Conservation (phyloP, 2,797 vertebrate genomes). For the Cyclopterus lumpus region DNA sequence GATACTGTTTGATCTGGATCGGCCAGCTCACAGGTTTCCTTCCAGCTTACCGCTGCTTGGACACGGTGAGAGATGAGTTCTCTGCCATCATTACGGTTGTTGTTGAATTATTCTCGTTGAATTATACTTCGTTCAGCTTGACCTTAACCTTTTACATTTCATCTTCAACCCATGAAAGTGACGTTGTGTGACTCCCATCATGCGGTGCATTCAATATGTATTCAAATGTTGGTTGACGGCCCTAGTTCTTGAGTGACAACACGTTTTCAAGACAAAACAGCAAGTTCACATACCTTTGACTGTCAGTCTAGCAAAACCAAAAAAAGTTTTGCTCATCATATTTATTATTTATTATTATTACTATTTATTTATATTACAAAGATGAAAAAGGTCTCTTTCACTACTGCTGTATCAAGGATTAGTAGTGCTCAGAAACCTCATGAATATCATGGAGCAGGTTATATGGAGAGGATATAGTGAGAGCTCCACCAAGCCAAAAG, state of each 20-base stretch:
- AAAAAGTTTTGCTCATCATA: not conserved
- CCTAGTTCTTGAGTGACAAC: not conserved
- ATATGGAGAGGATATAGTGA: constrained; percentile 58
- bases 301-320: not conserved
- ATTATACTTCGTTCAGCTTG: not conserved
- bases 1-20: not conserved
- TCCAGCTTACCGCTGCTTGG: not conserved
- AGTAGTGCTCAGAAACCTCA: constrained; percentile 45
- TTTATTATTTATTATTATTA: not conserved
- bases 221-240: not conserved
- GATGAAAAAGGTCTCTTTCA: constrained; percentile 17
- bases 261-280: not conserved
- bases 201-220: not conserved
- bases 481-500: constrained; percentile 66
- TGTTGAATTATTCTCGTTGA: not conserved
- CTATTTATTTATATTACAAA: constrained; percentile 1
- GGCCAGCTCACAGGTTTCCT: not conserved
- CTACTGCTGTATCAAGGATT: constrained; percentile 26
- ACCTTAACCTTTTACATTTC: not conserved
- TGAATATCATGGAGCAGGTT: constrained; percentile 57
- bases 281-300: not conserved
- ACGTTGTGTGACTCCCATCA: not conserved
- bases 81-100: not conserved
- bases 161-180: not conserved
- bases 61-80: not conserved